Evolutionary conservation across 2,113 vertebrate genomes (phyloP), one percentile per base, ranked within the genome.

Genomic region (Glareola pratincola): DNA sequence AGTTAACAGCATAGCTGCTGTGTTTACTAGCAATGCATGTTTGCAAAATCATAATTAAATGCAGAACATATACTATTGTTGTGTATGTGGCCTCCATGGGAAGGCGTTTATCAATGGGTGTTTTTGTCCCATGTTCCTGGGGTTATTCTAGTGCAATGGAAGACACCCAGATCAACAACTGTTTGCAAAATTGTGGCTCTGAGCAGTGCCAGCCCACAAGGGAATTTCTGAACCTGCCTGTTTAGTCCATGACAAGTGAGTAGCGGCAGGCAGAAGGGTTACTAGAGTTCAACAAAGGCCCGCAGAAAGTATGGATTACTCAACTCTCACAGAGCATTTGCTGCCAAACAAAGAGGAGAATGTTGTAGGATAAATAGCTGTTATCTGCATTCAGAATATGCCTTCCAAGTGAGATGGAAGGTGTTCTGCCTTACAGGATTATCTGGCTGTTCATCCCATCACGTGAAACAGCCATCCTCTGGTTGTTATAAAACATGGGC

Each of bases 321-420:
- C 86, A 92, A 91, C 54, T 74, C 91, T 81, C 45, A 53, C 21
- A 67, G 63, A 83, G 54, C 29, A 59, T 79, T 83, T 66, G 26
- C 74, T 91, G 88, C 81, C 92, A 88, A 90, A 72, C 69, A 59
- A 89, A 30, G 39, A 72, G n/a, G 36, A 91, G 77, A 91, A 72
- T 48, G 54, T 1, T 68, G 85, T 59, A 39, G 69, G 66, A 94
- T 86, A 93, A 95, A 73, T 68, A 93, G 79, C 45, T 94, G 77
- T 95, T 96, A 95, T 96, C 91, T 94, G 57, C 57, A 81, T 73
- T 62, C 84, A 67, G 57, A 72, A 47, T 47, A 88, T 93, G 88
- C 87, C 64, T 94, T 94, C 91, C 91, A 77, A 96, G 32, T 83
- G 84, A 83, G 71, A 95, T 77, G 85, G 72, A 94, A 96, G 92